These are phyloP conservation scores for Aspidiotus destructor DNA, from an alignment of 2,888 invertebrate genomes.

Conservation along the genomic window DNA sequence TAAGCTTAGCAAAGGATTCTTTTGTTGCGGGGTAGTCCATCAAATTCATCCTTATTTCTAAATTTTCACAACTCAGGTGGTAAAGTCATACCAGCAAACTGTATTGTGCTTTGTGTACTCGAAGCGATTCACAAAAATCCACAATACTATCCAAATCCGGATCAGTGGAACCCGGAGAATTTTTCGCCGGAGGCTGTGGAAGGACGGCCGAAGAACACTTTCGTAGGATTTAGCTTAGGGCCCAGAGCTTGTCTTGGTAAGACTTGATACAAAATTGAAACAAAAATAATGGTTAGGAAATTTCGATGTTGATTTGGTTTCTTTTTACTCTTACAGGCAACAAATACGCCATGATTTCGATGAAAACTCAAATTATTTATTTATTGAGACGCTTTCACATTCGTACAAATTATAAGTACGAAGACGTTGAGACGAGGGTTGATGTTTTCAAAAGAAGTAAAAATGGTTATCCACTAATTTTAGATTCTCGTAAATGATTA, in stretches of 20 bases:
- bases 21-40: too few species aligned
- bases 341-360: constrained; percentile 16
- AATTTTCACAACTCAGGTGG: not conserved
- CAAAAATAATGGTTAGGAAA: too few species aligned
- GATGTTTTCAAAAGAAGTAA: constrained; percentile 8
- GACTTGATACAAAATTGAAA: not conserved
- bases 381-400: not conserved
- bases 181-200: constrained; percentile 5
- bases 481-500: not conserved
- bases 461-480: constrained; percentile 12
- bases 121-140: constrained; percentile 12
- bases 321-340: not conserved
- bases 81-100: constrained; percentile 7
- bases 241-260: constrained; percentile 12
- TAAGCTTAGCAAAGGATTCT: not conserved
- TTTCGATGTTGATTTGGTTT: too few species aligned
- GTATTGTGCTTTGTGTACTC: not conserved
- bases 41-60: too few species aligned
- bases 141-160: not conserved
- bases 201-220: not conserved
- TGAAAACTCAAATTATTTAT: constrained; percentile 12
- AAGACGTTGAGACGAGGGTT: not conserved
- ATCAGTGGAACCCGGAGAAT: constrained; percentile 9
- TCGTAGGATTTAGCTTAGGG: constrained; percentile 11
- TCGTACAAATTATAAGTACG: not conserved